Evolutionary conservation across 2,888 invertebrate species (phyloP), one percentile per base, ranked within the genome.

Genomic region (Belgica antarctica): DNA sequence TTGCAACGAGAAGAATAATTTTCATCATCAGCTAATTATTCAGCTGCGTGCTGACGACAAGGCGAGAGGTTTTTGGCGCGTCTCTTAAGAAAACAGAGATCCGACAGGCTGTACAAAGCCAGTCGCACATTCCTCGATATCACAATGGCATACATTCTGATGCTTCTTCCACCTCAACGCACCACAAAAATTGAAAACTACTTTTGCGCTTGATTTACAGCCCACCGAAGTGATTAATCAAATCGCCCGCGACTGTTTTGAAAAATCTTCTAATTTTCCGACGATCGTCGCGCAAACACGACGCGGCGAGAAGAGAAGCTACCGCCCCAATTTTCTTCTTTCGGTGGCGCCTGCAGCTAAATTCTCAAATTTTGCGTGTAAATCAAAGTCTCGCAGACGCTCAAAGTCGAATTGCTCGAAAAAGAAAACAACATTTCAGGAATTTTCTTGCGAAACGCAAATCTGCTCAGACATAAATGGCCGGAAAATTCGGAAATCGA

Each of bases 161-260:
- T n/a, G 7, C 41, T 41, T 3, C 4, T 41, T n/a, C 22, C 52
- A 52, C 52, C n/a, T 52, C 15, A n/a, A 52, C 7, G 22, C 52
- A 10, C 61, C 61, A 61, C 61, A 61, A 28, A 61, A 61, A 61
- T 61, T 8, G 61, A 61, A 61, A 61, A 61, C 61, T 61, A 61
- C 27, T 5, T 59, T 25, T 27, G 10, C 61, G 61, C 27, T 34
- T 34, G 34, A 62, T 62, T 62, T 62, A 31, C 34, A 27, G 25
- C 25, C 27, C 25, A 25, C 27, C n/a, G 27, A 27, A 27, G 27
- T 15, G 59, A 59, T 59, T 59, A 59, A 59, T 59, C 59, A 59
- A 59, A 59, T 10, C n/a, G 5, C 8, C 7, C 52, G 52, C 22
- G 19, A 41, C 4, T 12, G 34, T 12, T 12, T 34, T 12, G 46